Evolutionary conservation across 2,888 invertebrate genomes (phyloP).

Genomic region (Scaptomyza caliginosa): DNA sequence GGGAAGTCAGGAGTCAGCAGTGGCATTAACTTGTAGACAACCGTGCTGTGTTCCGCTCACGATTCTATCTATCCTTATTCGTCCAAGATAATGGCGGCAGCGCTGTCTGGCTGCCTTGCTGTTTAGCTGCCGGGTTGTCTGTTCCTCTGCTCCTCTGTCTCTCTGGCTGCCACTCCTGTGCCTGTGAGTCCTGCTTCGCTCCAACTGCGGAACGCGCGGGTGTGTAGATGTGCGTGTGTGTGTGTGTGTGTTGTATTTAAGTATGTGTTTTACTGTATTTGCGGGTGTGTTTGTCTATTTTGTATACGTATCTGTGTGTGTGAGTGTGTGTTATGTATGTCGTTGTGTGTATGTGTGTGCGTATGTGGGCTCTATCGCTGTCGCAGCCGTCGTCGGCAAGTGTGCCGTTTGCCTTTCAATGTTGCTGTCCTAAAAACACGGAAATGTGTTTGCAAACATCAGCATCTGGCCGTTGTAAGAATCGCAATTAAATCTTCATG

Average conservation of each 20-base stretch:
- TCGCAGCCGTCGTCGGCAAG: conserved; percentile 54
- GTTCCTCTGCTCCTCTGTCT: neutral
- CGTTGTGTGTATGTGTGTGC: conserved; percentile 16
- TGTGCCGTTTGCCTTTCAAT: conserved; percentile 46
- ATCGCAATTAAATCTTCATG: conserved; percentile 59
- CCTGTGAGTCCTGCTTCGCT: conserved; percentile 36
- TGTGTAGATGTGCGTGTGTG: conserved; percentile 26
- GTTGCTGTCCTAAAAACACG: conserved; percentile 60
- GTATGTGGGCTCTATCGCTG: conserved; percentile 42
- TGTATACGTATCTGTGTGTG: conserved; percentile 19
- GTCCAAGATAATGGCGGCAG: conserved; percentile 29
- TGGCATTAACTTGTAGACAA: conserved; percentile 42
- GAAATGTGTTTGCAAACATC: conserved; percentile 54
- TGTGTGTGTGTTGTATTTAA: conserved; percentile 30
- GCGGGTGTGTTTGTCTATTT: conserved; percentile 20
- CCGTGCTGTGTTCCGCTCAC: conserved; percentile 14
- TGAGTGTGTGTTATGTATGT: conserved; percentile 5
- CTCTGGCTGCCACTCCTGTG: conserved; percentile 7
- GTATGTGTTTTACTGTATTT: conserved; percentile 34
- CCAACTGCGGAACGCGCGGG: conserved; percentile 42
- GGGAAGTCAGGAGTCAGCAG: conserved; percentile 23
- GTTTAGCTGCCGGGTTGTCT: conserved; percentile 23
- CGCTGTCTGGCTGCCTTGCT: conserved; percentile 30
- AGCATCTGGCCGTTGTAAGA: conserved; percentile 42
- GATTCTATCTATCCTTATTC: neutral